Evolutionary conservation across 2,888 invertebrate genomes (phyloP).

Genomic region (Cordilura impudica): DNA sequence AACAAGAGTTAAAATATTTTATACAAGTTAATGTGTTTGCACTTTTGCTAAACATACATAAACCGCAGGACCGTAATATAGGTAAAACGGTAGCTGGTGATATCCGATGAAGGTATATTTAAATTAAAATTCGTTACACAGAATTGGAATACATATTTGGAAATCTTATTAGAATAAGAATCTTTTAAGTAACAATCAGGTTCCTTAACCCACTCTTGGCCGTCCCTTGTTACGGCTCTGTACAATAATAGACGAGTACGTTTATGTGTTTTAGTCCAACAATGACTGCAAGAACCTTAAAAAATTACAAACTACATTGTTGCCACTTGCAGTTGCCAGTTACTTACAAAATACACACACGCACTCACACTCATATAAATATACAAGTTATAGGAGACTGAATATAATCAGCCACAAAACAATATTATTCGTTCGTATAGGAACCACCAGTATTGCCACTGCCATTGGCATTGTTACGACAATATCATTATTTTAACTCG

Average conservation of each 20-base stretch:
- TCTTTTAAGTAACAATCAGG: too few species aligned
- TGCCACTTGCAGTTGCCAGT: background rate
- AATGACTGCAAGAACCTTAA: background rate
- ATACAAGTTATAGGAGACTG: background rate
- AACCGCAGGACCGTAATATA: background rate
- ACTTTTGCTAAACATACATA: background rate
- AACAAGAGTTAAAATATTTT: slow-evolving; percentile 36
- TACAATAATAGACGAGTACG: background rate
- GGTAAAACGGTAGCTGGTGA: too few species aligned
- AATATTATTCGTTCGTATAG: background rate
- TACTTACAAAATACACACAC: background rate
- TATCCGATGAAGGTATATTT: background rate
- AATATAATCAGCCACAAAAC: slow-evolving; percentile 2
- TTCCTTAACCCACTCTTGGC: too few species aligned
- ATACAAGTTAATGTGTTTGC: slow-evolving; percentile 44
- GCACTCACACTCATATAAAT: background rate
- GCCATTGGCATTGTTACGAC: slow-evolving; percentile 27
- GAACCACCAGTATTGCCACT: background rate
- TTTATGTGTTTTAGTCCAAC: background rate
- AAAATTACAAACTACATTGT: slow-evolving; percentile 2
- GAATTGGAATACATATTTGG: too few species aligned
- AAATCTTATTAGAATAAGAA: too few species aligned
- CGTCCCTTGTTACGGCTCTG: background rate
- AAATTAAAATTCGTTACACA: too few species aligned
- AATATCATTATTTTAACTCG: slow-evolving; percentile 43